Conservation (phyloP, 2,888 invertebrate species). For the Nipponacmea schrenckii region DNA sequence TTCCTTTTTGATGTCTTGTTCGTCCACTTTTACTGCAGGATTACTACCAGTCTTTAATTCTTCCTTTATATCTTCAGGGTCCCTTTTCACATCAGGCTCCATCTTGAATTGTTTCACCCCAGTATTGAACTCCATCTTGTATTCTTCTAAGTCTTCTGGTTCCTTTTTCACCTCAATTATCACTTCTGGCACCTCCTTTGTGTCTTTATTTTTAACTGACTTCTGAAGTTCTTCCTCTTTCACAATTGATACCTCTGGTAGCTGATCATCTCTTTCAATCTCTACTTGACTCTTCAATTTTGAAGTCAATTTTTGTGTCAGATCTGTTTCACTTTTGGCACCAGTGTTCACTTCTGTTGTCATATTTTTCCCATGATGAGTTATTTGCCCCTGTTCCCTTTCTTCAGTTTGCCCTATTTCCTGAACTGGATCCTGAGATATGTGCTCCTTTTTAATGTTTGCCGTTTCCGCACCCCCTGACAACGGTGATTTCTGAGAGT, state of each 20-base stretch:
- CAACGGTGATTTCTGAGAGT: too few relatives aligned
- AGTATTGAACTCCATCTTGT: slow-evolving; percentile 10
- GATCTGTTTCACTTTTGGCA: too few relatives aligned
- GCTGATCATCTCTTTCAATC: not conserved
- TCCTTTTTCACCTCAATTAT: slow-evolving; percentile 3
- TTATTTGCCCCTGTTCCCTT: too few relatives aligned
- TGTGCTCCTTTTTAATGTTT: too few relatives aligned
- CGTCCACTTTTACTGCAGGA: slow-evolving; percentile 16
- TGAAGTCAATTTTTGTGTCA: not conserved
- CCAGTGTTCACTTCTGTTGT: too few relatives aligned
- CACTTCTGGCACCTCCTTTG: not conserved
- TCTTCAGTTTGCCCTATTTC: too few relatives aligned
- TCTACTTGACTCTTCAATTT: slow-evolving; percentile 8
- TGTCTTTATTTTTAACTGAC: not conserved
- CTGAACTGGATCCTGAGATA: too few relatives aligned
- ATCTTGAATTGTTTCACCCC: not conserved
- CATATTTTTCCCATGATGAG: too few relatives aligned
- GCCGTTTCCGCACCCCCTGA: too few relatives aligned
- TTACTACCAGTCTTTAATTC: slow-evolving; percentile 5
- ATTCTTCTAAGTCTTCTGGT: slow-evolving; percentile 21
- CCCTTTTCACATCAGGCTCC: not conserved
- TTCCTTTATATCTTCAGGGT: not conserved
- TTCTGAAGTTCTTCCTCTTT: not conserved
- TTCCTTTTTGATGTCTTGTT: slow-evolving; percentile 36
- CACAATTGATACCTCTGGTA: not conserved